Evolutionary conservation across 2,888 invertebrate genomes (phyloP), one percentile per base, ranked within the genome.

Genomic region (Mylabris sibirica): DNA sequence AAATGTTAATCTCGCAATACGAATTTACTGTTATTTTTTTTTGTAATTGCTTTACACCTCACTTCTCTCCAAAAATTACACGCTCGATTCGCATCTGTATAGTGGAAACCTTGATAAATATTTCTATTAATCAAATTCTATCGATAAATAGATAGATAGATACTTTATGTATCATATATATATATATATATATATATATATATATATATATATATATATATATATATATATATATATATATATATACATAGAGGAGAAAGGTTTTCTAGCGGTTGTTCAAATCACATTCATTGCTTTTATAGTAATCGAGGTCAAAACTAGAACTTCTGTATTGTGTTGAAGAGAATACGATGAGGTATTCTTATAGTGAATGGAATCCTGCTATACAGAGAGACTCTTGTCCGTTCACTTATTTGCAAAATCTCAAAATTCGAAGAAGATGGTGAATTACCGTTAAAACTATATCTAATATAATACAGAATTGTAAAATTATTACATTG

Each of bases 181-280:
- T n/a, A n/a, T n/a, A n/a, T n/a, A n/a, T n/a, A n/a, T n/a, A n/a
- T n/a, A n/a, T n/a, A n/a, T n/a, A n/a, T n/a, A n/a, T n/a, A n/a
- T n/a, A n/a, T n/a, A n/a, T n/a, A n/a, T n/a, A n/a, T n/a, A n/a
- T n/a, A n/a, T n/a, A n/a, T n/a, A n/a, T n/a, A n/a, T n/a, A n/a
- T n/a, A n/a, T n/a, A n/a, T n/a, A n/a, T n/a, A n/a, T n/a, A n/a
- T n/a, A n/a, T n/a, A n/a, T n/a, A n/a, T n/a, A n/a, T n/a, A n/a
- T n/a, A n/a, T n/a, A n/a, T n/a, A n/a, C n/a, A n/a, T n/a, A n/a
- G 20, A 49, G 49, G 49, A 49, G 49, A 49, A 49, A 49, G 49
- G 49, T 49, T 49, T 49, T 49, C 49, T 49, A 49, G 49, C 49
- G 49, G 49, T 49, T 49, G 20, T 49, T 49, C 20, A 49, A 49